phyloP scores from a whole-genome alignment of 2,113 vertebrate species.

The Myanophis thanlyinensis region DNA sequence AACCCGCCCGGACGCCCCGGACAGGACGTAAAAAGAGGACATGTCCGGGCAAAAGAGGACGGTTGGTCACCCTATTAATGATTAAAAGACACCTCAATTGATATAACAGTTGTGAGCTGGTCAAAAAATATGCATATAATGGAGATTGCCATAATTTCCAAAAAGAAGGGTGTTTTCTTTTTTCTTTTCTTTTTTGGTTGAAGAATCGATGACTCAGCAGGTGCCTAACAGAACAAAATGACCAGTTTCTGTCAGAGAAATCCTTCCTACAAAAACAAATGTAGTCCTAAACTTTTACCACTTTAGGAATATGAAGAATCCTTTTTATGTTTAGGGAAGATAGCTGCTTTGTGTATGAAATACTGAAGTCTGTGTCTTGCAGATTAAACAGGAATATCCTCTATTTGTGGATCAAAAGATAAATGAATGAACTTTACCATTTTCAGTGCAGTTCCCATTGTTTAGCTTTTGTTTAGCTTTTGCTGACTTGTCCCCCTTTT shows the following conservation, averaged over 20 bases:
- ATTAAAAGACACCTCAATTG: not conserved
- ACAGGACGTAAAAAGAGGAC: too few relatives aligned
- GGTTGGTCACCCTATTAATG: too few relatives aligned
- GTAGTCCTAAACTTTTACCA: constrained; percentile 37
- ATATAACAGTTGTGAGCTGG: not conserved
- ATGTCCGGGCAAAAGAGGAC: too few relatives aligned
- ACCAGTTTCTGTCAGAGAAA: not conserved
- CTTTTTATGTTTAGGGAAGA: constrained; percentile 38
- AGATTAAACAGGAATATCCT: constrained; percentile 60
- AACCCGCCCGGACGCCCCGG: too few relatives aligned
- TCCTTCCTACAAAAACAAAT: constrained; percentile 30
- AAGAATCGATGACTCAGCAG: not conserved
- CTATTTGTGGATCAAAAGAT: constrained; percentile 50
- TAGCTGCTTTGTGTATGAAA: constrained; percentile 39
- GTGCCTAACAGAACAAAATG: not conserved
- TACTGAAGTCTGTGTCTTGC: constrained; percentile 45
- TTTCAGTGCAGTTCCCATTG: constrained; percentile 22
- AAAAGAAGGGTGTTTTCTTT: not conserved
- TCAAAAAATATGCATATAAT: not conserved
- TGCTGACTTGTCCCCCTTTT: constrained; percentile 13
- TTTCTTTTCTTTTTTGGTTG: not conserved
- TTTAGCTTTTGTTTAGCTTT: constrained; percentile 35
- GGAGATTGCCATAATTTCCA: not conserved
- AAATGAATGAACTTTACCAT: constrained; percentile 47
- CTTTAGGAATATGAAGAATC: constrained; percentile 17